Base-by-base conservation (phyloP, 2,888 invertebrate species). In the Notodonta dromedarius region DNA sequence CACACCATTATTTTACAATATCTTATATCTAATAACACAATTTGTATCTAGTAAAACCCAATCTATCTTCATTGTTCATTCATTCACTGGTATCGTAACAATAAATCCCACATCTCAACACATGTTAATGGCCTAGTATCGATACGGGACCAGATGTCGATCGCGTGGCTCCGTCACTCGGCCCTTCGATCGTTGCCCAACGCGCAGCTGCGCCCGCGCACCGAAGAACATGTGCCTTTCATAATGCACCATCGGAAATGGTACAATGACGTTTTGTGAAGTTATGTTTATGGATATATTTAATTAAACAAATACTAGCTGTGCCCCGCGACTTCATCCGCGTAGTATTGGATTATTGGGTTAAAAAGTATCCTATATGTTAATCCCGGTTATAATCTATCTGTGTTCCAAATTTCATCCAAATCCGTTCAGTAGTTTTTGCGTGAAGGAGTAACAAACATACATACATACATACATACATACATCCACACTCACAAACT, bases 171-270 rank as follows among this genome's bases (percentile, higher is more conserved):
- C 57, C 67, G 66, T 71, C 69, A 69, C 66, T 54, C 32, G n/a
- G 40, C 57, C 58, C 40, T 56, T 16, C 56, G 53, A 63, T 63
- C 59, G 42, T 78, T 77, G 71, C 74, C 51, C 61, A 71, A 74
- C 60, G 61, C 65, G 71, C 81, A 82, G 82, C 82, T 83, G 83
- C 74, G 72, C 71, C 35, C 3, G 62, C 63, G 68, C 61, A 58
- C 65, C 65, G 63, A 69, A 63, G 67, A 65, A 73, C 66, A 71
- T 69, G 70, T 69, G 71, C 51, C 59, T 76, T 79, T 72, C 77
- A 72, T 70, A 79, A 79, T 68, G 62, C 53, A 16, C 62, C 61
- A 64, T 59, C 62, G 55, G 61, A 70, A 62, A 56, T 51, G 63
- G 64, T 58, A 59, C 59, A 62, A 62, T 53, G 55, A 55, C 57